Evolutionary conservation across 23 tunicate species (phyloP), one percentile per base, ranked within the genome.

Genomic region (Diplosoma virens): DNA sequence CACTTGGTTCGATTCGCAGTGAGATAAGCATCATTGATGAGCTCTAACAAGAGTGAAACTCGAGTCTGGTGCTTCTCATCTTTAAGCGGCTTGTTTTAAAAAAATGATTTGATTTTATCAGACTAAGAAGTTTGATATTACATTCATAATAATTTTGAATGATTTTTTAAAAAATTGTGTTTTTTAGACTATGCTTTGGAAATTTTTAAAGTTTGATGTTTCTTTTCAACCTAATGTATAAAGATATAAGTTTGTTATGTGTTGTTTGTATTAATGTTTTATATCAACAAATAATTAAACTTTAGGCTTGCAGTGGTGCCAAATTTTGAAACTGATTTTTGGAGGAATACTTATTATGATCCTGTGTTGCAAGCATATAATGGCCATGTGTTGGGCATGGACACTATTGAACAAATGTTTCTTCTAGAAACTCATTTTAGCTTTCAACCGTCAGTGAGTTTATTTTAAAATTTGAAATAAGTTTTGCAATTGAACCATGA

Each of bases 341-440:
- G 96, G 96, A 71, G 74, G 58, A 89, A 89, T 71, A 89, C 96
- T 1, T 89, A 89, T 50, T 89, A 89, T 52, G 81, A 89, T 37
- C 96, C 96, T 18, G 80, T 89, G 2, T 41, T 89, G 34, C 75
- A 60, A 34, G 81, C 79, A 6, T 82, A 89, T 54, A 77, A 78
- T 82, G 96, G 96, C 3, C 87, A 89, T 78, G 96, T 89, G 5
- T 46, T 89, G 31, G 96, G 96, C 14, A 9, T 82, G 30, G 88
- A 89, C 53, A 89, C 80, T 20, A 32, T 59, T 21, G 87, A 89
- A 66, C 27, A 89, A 59, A 76, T 79, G 80, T 89, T 89, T 41
- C 58, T 89, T n/a, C 81, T 86, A 32, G 88, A 82, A 71, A 78
- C 96, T 1, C 79, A 79, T 21, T 89, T 82, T 47, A 32, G 83